Conservation (phyloP, 2,797 vertebrate genomes). For the Dipus sagitta region DNA sequence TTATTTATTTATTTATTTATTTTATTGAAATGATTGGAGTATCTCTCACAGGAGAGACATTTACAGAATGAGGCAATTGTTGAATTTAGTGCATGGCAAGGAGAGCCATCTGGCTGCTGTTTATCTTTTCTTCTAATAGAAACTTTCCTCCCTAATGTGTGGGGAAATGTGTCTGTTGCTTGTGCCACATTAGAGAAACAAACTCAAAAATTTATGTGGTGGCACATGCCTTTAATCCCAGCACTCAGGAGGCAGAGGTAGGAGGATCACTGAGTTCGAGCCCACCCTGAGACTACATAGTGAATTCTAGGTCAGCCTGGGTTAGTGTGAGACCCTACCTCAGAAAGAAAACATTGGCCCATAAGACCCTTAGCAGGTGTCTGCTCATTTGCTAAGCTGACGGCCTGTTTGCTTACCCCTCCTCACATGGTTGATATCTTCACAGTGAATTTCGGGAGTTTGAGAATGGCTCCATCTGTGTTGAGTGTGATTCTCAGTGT, state of each 20-base stretch:
- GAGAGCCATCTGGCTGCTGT: conserved; percentile 64
- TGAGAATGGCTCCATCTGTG: conserved; percentile 94
- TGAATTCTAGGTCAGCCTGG: too few relatives aligned
- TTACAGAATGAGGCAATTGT: conserved; percentile 60
- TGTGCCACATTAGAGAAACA: conserved; percentile 60
- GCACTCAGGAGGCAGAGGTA: too few relatives aligned
- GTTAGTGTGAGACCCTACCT: too few relatives aligned
- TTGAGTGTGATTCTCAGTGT: conserved; percentile 97
- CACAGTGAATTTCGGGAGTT: conserved; percentile 95
- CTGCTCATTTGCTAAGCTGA: conserved; percentile 72
- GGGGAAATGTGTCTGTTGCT: conserved; percentile 36
- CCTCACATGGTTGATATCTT: conserved; percentile 79
- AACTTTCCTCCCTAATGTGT: conserved; percentile 60
- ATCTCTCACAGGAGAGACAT: conserved; percentile 48
- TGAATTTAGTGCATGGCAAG: conserved; percentile 34
- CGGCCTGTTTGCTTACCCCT: conserved; percentile 53
- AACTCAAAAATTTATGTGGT: conserved; percentile 26
- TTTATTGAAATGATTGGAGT: background rate
- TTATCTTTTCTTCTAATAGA: conserved; percentile 62
- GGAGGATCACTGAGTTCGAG: too few relatives aligned
- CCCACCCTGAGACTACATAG: too few relatives aligned
- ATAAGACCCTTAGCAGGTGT: conserved; percentile 69
- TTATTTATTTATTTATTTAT: background rate
- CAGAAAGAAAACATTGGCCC: conserved; percentile 2
- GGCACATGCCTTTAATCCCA: too few relatives aligned